Evolutionary conservation across 2,113 vertebrate genomes (phyloP).

Genomic region (Hylia prasina): DNA sequence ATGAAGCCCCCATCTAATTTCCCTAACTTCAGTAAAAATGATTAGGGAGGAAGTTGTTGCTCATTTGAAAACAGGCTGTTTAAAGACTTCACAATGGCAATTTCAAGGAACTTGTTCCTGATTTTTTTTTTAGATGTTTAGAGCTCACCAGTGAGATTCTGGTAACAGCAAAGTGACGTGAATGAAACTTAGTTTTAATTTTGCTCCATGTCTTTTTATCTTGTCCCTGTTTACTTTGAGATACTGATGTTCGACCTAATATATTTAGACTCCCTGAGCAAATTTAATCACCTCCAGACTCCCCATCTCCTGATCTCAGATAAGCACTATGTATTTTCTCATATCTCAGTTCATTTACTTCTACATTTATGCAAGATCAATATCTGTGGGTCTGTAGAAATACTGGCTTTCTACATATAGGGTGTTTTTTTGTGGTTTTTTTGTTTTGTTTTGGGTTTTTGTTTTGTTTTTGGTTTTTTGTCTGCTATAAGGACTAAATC

Average conservation of each 20-base stretch:
- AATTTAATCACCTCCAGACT: constrained; percentile 24
- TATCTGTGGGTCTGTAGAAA: constrained; percentile 38
- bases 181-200: constrained; percentile 1
- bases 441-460: background rate
- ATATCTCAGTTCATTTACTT: constrained; percentile 51
- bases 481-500: background rate
- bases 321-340: constrained; percentile 34
- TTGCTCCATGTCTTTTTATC: constrained; percentile 10
- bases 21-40: background rate
- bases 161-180: background rate
- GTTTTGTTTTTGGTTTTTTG: background rate
- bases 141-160: background rate
- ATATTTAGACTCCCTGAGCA: constrained; percentile 23
- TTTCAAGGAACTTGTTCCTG: background rate
- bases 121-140: background rate
- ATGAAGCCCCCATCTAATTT: background rate
- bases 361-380: constrained; percentile 49
- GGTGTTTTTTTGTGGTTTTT: background rate
- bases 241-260: background rate
- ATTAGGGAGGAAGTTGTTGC: background rate
- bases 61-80: background rate
- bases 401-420: constrained; percentile 35
- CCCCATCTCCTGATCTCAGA: constrained; percentile 35
- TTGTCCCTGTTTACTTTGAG: constrained; percentile 15
- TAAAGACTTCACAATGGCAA: background rate